Conservation (phyloP, 2,113 vertebrate species). For the Oreotrochilus melanogaster region DNA sequence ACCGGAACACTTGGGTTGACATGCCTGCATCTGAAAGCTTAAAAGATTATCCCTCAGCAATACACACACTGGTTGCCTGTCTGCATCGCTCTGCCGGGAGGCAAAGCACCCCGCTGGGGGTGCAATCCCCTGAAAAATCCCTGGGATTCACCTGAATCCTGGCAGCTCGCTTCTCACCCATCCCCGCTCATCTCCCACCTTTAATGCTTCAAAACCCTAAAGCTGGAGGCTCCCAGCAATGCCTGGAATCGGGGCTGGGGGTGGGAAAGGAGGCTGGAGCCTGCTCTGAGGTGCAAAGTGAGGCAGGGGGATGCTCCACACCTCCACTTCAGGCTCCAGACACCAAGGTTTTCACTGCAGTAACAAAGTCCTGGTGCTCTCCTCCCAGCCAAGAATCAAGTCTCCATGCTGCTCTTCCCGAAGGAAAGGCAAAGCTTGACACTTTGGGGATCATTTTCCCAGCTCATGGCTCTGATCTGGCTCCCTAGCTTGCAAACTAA, state of each 20-base stretch:
- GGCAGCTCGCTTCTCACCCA: neutral
- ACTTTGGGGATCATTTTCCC: neutral
- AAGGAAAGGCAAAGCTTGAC: neutral
- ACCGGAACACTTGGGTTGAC: slow-evolving; percentile 10
- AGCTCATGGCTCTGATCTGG: neutral
- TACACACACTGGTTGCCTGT: neutral
- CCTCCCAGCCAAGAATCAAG: neutral
- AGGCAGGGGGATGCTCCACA: neutral
- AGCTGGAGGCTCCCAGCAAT: neutral
- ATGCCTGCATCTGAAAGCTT: slow-evolving; percentile 23
- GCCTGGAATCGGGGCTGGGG: neutral
- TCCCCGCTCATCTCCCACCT: neutral
- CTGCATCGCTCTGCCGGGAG: neutral
- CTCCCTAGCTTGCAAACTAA: neutral
- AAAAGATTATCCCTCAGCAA: slow-evolving; percentile 7
- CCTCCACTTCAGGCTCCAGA: neutral
- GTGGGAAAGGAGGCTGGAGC: neutral
- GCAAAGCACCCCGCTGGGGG: neutral
- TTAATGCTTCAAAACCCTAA: rapidly evolving
- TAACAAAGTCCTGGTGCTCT: neutral
- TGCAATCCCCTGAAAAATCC: neutral
- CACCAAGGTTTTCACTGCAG: neutral
- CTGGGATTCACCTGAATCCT: neutral
- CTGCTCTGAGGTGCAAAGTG: neutral
- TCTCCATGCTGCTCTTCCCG: neutral